Conservation (phyloP, 2,113 vertebrate species). For the Spilogale gracilis region DNA sequence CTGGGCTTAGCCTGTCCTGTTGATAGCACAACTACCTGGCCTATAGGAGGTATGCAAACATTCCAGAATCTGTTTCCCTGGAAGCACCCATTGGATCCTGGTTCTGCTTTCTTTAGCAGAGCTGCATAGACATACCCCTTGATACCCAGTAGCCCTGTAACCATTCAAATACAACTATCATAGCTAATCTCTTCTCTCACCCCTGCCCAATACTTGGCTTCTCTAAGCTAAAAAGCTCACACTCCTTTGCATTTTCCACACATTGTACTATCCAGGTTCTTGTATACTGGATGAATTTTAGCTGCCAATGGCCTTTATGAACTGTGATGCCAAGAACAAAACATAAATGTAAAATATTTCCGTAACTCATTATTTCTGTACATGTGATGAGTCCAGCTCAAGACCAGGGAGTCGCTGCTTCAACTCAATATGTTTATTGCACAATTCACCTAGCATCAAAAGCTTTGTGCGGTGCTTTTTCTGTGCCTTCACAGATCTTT, state of each 20-base stretch:
- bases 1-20: not conserved
- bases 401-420: not conserved
- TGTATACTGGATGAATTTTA: not conserved
- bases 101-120: not conserved
- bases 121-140: not conserved
- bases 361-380: constrained; percentile 20
- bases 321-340: not conserved
- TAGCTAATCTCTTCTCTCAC: not conserved
- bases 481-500: not conserved
- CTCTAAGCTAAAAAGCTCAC: not conserved
- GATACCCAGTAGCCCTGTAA: not conserved
- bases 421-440: not conserved
- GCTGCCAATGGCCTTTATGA: constrained; percentile 24
- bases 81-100: not conserved
- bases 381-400: constrained; percentile 30
- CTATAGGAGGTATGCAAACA: not conserved
- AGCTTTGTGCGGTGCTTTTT: not conserved
- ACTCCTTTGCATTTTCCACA: not conserved
- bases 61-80: constrained; percentile 8
- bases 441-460: constrained; percentile 37
- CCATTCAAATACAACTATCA: not conserved
- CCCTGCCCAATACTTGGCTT: not conserved
- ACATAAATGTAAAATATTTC: not conserved
- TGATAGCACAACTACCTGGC: not conserved
- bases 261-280: not conserved